Evolutionary conservation across 2,797 vertebrate species (phyloP), one percentile per base, ranked within the genome.

Genomic region (Spizella passerina): DNA sequence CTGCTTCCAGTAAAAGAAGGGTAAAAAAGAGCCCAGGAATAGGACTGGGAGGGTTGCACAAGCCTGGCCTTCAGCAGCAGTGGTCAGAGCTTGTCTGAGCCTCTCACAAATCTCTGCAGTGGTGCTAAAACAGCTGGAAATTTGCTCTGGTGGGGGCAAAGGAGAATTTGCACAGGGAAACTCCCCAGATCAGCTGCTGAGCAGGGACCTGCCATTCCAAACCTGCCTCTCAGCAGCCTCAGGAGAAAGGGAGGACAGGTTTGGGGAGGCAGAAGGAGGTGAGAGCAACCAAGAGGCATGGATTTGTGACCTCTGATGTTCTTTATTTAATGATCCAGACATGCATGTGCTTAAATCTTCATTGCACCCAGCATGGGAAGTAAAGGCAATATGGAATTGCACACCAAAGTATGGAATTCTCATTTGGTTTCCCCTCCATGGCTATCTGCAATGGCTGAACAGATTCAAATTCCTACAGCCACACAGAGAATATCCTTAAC

Each of bases 1-100:
- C 29, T 17, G 34, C 5, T 96, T 95, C 92, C 94, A 94, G 94
- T 96, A 94, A 93, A 81, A 95, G 85, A 60, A 92, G 43, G 32
- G 50, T 24, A 69, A 72, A 63, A 76, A 38, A 69, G 63, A 88
- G 41, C 39, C 27, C 41, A 29, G 83, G 80, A 88, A 88, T 26
- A 86, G 77, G 18, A 73, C 63, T 79, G 88, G 57, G 50, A 84
- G 52, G 26, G 66, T 59, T 92, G 80, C 92, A 78, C 73, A 82
- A 81, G 72, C 38, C 68, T n/a, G 52, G 71, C 63, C 79, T 59
- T 68, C 63, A 88, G 89, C 70, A 36, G 73, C 64, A 93, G 76
- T 15, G 86, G 77, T 63, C 88, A 93, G 52, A 90, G 81, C 66
- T 13, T 47, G 36, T 19, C 60, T 32, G 52, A 93, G 81, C 64